Base-by-base conservation (phyloP, 1,140 invertebrate species). In the Galleria mellonella region DNA sequence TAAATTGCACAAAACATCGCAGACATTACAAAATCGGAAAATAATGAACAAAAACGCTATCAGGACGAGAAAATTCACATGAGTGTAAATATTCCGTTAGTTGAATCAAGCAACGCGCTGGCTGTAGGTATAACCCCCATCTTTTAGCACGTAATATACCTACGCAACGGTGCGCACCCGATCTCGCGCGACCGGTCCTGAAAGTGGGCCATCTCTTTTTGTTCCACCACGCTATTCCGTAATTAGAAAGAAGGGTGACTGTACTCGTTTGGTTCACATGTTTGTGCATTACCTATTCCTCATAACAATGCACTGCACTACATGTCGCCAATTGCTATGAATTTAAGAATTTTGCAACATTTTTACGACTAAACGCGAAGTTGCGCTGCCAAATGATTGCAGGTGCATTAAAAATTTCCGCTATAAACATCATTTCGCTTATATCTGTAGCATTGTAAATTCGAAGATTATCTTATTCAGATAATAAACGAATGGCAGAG, bases 191-290 rank as follows among this genome's bases (percentile, higher is more conserved):
- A 83, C 84, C 82, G 82, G 82, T 87, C 76, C 65, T 51, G 69
- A 82, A 87, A 77, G 70, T 87, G 58, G 86, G 86, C 77, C 83
- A 84, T 86, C 81, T 86, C 83, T 87, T 87, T 87, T 87, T 87
- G 83, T 86, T 87, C 69, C 72, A 79, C 70, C 69, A 75, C 70
- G 47, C 64, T 76, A 79, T 84, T 78, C 82, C 73, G 77, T 84
- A 86, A 86, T 83, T 78, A 84, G 77, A 82, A 72, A 72, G 76
- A 83, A 75, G 82, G 76, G 72, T 72, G 49, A 63, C 55, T 59
- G 49, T 51, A 65, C 43, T 52, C 43, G 17, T 23, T 23, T 23
- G 2, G 6, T 23, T 2, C 17, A 23, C 17, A 23, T 3, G 2
- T 6, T 3, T 2, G 6, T 23, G 2, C 17, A 23, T 23, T 23